Percentiles rank a stretch among this genome's conserved stretches.
phyloP scores from a whole-genome alignment of 2,888 invertebrate genomes.

The Bombylius major region DNA sequence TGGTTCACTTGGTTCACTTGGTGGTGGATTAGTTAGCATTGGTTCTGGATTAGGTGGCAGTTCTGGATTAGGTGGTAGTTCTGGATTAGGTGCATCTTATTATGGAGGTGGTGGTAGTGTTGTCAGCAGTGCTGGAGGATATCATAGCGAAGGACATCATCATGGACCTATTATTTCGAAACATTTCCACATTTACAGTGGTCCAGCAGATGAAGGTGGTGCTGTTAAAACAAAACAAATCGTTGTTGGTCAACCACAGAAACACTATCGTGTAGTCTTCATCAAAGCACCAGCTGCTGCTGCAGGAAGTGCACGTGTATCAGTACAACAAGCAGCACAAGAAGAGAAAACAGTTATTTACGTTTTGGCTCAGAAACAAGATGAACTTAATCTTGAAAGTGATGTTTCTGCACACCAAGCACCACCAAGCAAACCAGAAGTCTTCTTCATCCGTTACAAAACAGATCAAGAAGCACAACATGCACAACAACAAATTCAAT shows the following conservation, averaged over 20 bases:
- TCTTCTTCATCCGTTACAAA: slow-evolving; percentile 35
- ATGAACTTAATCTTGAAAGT: slow-evolving; percentile 24
- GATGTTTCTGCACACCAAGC: slow-evolving; percentile 31
- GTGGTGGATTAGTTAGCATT: neutral
- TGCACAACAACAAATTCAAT: slow-evolving; percentile 32
- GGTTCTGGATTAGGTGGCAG: neutral
- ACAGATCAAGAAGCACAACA: slow-evolving; percentile 30
- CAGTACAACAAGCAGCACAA: slow-evolving; percentile 28
- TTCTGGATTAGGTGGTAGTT: neutral
- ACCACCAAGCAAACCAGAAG: slow-evolving; percentile 32
- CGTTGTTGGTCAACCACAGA: slow-evolving; percentile 29
- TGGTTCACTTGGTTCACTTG: neutral
- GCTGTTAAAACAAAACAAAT: slow-evolving; percentile 23
- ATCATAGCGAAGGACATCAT: neutral
- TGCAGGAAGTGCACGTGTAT: slow-evolving; percentile 21
- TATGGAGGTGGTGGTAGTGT: neutral
- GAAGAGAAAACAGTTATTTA: slow-evolving; percentile 35
- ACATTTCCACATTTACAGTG: slow-evolving; percentile 30
- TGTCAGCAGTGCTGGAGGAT: neutral
- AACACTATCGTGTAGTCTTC: slow-evolving; percentile 32
- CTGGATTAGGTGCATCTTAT: neutral
- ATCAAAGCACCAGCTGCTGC: slow-evolving; percentile 29
- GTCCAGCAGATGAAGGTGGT: slow-evolving; percentile 30
- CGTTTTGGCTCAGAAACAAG: slow-evolving; percentile 31
- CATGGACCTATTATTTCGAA: slow-evolving; percentile 30